Evolutionary conservation across 1,140 invertebrate genomes (phyloP).

Genomic region (Pseudobourletiella spinata): DNA sequence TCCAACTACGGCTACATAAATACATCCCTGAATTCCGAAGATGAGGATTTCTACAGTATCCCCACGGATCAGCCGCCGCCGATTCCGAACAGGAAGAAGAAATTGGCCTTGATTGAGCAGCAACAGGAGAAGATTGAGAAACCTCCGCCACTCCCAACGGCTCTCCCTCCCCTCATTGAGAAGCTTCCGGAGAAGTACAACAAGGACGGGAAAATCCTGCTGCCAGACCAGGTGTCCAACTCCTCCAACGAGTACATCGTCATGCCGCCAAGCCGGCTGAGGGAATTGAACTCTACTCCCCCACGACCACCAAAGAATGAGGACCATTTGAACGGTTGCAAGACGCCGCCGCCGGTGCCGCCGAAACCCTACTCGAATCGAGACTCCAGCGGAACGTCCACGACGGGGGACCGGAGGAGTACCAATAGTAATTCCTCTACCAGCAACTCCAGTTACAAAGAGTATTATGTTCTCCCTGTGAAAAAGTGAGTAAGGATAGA

Average conservation of each 20-base stretch:
- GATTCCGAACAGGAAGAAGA: slow-evolving; percentile 19
- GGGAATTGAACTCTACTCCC: slow-evolving; percentile 18
- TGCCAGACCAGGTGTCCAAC: neutral
- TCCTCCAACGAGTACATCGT: slow-evolving; percentile 26
- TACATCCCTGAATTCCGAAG: slow-evolving; percentile 42
- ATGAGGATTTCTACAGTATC: slow-evolving; percentile 57
- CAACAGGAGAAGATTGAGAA: neutral
- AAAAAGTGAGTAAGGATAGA: neutral
- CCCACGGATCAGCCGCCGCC: slow-evolving; percentile 38
- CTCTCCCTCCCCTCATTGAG: neutral
- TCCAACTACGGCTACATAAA: slow-evolving; percentile 29
- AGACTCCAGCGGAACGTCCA: neutral
- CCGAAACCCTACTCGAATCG: slow-evolving; percentile 17
- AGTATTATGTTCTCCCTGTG: slow-evolving; percentile 3
- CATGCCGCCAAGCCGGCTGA: slow-evolving; percentile 27
- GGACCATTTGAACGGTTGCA: neutral
- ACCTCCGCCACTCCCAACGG: neutral
- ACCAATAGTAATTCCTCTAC: neutral
- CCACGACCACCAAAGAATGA: slow-evolving; percentile 17
- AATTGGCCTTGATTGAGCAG: neutral
- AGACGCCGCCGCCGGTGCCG: slow-evolving; percentile 26
- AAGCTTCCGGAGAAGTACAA: neutral
- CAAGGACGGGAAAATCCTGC: neutral
- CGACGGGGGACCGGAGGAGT: neutral
- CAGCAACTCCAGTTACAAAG: neutral